phyloP scores from a whole-genome alignment of 2,888 invertebrate species.

The Ophonus ardosiacus region DNA sequence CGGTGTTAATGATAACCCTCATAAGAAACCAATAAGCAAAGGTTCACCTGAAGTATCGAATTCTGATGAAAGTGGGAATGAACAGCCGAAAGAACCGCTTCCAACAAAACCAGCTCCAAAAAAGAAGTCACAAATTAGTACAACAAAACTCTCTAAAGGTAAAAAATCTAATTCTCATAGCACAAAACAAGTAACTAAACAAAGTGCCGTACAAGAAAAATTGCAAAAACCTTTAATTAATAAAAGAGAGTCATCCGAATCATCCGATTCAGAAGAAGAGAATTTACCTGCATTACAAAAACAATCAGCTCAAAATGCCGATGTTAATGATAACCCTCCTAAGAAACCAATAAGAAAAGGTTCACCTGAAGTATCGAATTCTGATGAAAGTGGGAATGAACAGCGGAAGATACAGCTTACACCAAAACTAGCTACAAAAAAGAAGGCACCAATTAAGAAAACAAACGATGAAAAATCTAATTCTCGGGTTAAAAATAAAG shows the following conservation, averaged over 20 bases:
- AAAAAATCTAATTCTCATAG: neutral
- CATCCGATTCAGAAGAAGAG: too few species aligned
- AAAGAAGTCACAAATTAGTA: neutral
- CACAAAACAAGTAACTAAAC: neutral
- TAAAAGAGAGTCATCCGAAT: too few species aligned
- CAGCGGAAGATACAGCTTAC: neutral
- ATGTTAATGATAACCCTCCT: too few species aligned
- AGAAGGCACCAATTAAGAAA: neutral
- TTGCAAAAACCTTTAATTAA: too few species aligned
- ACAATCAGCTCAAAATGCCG: too few species aligned
- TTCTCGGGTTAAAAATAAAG: neutral
- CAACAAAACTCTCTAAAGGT: neutral
- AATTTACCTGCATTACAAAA: too few species aligned
- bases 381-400: slow-evolving; percentile 8
- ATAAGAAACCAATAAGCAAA: too few species aligned
- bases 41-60: too few species aligned
- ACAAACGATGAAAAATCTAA: neutral
- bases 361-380: too few species aligned
- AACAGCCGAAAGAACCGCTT: neutral
- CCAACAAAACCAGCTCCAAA: neutral
- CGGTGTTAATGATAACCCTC: too few species aligned
- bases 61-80: neutral
- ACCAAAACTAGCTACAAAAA: neutral
- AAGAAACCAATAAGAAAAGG: too few species aligned
- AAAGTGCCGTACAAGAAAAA: too few species aligned